These are phyloP conservation scores for Melieria picta DNA, from an alignment of 2,888 invertebrate genomes.

Conservation along the genomic window DNA sequence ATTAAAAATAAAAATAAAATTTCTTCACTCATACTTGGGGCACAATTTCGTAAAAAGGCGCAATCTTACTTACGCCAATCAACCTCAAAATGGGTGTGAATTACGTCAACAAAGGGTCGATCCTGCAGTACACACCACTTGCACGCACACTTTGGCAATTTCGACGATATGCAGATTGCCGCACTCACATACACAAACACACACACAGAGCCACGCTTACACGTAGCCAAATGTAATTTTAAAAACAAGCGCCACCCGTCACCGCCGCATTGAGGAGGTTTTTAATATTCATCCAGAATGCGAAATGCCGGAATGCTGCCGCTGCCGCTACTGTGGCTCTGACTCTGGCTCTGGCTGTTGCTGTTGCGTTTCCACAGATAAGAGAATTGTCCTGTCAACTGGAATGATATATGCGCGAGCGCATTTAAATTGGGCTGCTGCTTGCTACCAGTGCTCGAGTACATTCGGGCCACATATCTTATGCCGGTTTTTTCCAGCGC, in stretches of 20 bases:
- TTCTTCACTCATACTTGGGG: too few relatives aligned
- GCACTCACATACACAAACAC: neutral
- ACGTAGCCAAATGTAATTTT: slow-evolving; percentile 2
- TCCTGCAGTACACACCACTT: neutral
- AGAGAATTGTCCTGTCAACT: slow-evolving; percentile 73
- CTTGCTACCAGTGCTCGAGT: neutral
- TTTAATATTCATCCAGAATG: slow-evolving; percentile 22
- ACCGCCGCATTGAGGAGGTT: slow-evolving; percentile 43
- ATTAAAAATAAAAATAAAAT: too few relatives aligned
- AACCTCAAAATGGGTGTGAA: slow-evolving; percentile 6
- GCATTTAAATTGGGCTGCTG: slow-evolving; percentile 66
- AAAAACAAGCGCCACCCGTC: slow-evolving; percentile 17
- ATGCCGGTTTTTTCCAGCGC: slow-evolving; percentile 19
- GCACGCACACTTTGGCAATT: too few relatives aligned
- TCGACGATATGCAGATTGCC: too few relatives aligned
- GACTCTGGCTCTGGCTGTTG: slow-evolving; percentile 47
- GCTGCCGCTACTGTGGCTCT: slow-evolving; percentile 13
- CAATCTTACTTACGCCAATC: too few relatives aligned
- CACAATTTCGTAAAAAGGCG: too few relatives aligned
- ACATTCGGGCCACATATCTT: slow-evolving; percentile 13
- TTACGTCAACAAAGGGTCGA: neutral
- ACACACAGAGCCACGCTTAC: neutral
- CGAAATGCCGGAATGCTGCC: slow-evolving; percentile 14
- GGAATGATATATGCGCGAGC: slow-evolving; percentile 65
- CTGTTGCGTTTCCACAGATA: slow-evolving; percentile 69